A percentile compares a stretch with the other conserved stretches of the same genome.
Conservation (phyloP, 1,140 invertebrate genomes). For the Daktulosphaira vitifoliae region DNA sequence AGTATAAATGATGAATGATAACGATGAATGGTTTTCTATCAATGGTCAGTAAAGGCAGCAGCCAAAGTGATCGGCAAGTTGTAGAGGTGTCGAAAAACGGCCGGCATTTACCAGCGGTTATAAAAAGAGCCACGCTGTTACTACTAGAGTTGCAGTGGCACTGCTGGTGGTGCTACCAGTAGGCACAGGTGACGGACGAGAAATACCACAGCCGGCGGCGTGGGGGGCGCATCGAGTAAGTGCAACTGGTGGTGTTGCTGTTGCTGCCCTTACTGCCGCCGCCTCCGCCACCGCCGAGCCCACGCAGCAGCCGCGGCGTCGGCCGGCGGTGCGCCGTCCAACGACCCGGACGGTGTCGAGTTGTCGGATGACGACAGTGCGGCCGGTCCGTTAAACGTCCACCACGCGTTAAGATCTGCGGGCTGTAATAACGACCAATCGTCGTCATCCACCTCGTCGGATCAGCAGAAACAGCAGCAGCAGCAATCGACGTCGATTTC, state of each 20-base stretch:
- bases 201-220: slow-evolving; percentile 31
- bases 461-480: slow-evolving; percentile 35
- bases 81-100: too few relatives aligned
- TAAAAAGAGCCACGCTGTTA: too few relatives aligned
- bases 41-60: too few relatives aligned
- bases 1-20: too few relatives aligned
- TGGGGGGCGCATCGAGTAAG: slow-evolving; percentile 37
- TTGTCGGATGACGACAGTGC: neutral
- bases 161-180: neutral
- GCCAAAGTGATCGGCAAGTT: too few relatives aligned
- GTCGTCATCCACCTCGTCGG: neutral
- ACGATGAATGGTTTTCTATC: too few relatives aligned
- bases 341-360: slow-evolving; percentile 4
- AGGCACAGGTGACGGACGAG: too few relatives aligned
- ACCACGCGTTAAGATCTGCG: neutral
- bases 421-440: neutral
- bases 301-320: neutral
- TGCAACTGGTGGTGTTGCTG: slow-evolving; percentile 35
- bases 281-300: neutral
- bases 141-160: neutral
- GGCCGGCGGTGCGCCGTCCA: neutral
- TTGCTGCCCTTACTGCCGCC: slow-evolving; percentile 23
- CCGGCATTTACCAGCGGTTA: too few relatives aligned
- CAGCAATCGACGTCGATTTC: slow-evolving; percentile 40
- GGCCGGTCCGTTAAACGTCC: neutral